These are phyloP conservation scores for Elegia similella DNA, from an alignment of 2,888 invertebrate genomes.

Conservation along the genomic window DNA sequence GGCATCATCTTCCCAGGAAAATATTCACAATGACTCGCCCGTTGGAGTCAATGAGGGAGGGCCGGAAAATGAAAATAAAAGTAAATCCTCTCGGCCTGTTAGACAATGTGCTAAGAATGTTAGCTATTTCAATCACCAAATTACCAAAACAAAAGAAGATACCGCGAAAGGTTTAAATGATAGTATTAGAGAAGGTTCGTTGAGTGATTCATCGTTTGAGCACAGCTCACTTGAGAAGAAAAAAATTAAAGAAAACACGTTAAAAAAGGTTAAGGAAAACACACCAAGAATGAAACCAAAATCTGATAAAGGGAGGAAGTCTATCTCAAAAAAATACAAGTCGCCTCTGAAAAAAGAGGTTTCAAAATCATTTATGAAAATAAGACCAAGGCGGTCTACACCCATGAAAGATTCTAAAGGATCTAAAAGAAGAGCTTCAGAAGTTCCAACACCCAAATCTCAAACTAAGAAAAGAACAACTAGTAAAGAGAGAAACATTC, in stretches of 20 bases:
- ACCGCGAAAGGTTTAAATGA: slow-evolving; percentile 41
- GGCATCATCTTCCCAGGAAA: slow-evolving; percentile 41
- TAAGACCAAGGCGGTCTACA: slow-evolving; percentile 59
- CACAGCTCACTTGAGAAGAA: slow-evolving; percentile 39
- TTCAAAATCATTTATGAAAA: slow-evolving; percentile 61
- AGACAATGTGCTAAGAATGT: slow-evolving; percentile 72
- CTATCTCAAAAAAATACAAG: slow-evolving; percentile 41
- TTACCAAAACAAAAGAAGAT: slow-evolving; percentile 16
- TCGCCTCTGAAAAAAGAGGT: slow-evolving; percentile 53
- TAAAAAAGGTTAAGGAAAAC: slow-evolving; percentile 35
- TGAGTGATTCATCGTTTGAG: slow-evolving; percentile 42
- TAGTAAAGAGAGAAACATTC: slow-evolving; percentile 45
- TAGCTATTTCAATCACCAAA: slow-evolving; percentile 53
- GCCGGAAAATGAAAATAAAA: slow-evolving; percentile 31
- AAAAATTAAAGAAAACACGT: slow-evolving; percentile 25
- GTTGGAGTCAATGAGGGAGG: slow-evolving; percentile 30
- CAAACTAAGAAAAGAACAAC: slow-evolving; percentile 33
- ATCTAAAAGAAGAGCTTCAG: slow-evolving; percentile 39
- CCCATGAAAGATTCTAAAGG: slow-evolving; percentile 49
- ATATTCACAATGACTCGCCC: slow-evolving; percentile 27
- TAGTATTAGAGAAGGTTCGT: slow-evolving; percentile 38
- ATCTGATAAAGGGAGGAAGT: slow-evolving; percentile 28
- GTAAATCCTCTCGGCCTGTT: slow-evolving; percentile 52
- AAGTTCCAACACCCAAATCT: slow-evolving; percentile 31
- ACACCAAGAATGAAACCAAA: slow-evolving; percentile 32